phyloP scores from a whole-genome alignment of 2,797 vertebrate genomes.

The Sciurus vulgaris region DNA sequence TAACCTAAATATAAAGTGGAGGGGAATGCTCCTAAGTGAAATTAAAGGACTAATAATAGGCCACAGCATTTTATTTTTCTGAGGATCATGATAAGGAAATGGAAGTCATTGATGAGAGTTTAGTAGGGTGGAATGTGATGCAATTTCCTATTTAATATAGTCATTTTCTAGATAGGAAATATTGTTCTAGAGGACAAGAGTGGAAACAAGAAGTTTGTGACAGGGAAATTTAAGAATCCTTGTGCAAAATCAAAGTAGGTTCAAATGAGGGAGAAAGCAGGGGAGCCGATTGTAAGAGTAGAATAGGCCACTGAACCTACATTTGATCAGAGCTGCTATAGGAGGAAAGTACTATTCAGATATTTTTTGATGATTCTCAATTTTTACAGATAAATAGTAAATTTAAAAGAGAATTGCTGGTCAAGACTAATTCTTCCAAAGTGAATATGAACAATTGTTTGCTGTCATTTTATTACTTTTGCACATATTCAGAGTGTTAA shows the following conservation, averaged over 20 bases:
- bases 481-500: neutral
- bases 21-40: neutral
- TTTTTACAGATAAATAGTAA: neutral
- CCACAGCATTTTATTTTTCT: neutral
- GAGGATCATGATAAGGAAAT: neutral
- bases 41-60: neutral
- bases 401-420: neutral
- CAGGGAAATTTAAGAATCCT: neutral
- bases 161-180: neutral
- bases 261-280: neutral
- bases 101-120: neutral
- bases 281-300: neutral
- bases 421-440: neutral
- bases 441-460: neutral
- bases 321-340: neutral
- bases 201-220: neutral
- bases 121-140: neutral
- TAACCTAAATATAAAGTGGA: neutral
- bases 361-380: slow-evolving; percentile 14
- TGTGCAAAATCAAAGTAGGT: neutral
- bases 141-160: neutral
- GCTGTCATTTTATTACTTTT: neutral
- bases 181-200: neutral
- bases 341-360: neutral
- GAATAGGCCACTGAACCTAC: neutral